Evolutionary conservation across 2,797 vertebrate species (phyloP).

Genomic region (Scleropages formosus): DNA sequence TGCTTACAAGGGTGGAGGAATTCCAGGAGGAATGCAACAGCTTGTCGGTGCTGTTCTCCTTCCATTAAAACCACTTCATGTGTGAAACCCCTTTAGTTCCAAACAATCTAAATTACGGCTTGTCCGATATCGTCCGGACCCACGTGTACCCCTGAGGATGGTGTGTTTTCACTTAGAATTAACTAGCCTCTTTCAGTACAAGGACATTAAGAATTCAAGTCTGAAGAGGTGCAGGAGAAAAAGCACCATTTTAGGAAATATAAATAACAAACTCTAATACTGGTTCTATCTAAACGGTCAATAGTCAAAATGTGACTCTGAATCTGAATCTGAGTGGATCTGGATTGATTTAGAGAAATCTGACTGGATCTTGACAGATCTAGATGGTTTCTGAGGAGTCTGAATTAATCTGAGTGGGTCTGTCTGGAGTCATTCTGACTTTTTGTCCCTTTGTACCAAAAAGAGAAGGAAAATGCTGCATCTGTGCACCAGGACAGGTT

Average conservation of each 20-base stretch:
- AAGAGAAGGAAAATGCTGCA: not conserved
- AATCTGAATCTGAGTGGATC: too few species aligned
- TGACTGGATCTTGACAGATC: too few species aligned
- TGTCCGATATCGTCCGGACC: not conserved
- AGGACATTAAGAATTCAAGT: not conserved
- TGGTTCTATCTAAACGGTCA: too few species aligned
- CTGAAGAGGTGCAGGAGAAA: not conserved
- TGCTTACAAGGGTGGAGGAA: constrained; percentile 26
- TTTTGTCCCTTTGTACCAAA: not conserved
- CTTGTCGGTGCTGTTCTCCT: constrained; percentile 25
- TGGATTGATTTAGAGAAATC: too few species aligned
- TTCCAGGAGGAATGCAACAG: constrained; percentile 12
- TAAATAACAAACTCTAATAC: too few species aligned
- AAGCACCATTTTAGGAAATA: too few species aligned
- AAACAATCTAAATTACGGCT: constrained; percentile 7
- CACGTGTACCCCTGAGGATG: not conserved
- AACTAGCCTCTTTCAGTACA: not conserved
- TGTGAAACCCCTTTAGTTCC: constrained; percentile 26
- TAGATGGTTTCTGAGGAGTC: too few species aligned
- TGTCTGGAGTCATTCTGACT: not conserved
- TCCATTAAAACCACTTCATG: constrained; percentile 34
- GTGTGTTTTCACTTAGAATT: not conserved
- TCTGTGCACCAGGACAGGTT: not conserved
- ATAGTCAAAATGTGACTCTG: too few species aligned
- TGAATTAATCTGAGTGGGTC: too few species aligned